Evolutionary conservation across 2,888 invertebrate genomes (phyloP).

Genomic region (Volucella inanis): DNA sequence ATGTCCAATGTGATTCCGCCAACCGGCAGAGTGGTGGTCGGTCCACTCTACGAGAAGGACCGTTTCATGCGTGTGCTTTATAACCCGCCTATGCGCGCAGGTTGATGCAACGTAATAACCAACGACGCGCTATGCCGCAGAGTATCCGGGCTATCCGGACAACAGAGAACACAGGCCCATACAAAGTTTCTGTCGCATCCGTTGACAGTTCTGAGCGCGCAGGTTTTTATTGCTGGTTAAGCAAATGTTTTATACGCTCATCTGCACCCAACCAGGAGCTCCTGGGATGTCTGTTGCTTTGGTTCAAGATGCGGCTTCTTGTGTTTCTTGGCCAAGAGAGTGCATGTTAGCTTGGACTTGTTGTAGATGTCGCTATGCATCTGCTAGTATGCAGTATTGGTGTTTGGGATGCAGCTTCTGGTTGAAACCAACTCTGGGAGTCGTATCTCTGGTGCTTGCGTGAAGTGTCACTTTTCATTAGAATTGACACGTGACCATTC

Average conservation of each 20-base stretch:
- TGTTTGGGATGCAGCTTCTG: not conserved
- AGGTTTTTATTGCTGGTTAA: constrained; percentile 74
- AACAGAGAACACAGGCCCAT: constrained; percentile 38
- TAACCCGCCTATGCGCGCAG: constrained; percentile 56
- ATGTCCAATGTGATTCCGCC: constrained; percentile 19
- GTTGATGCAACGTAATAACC: constrained; percentile 71
- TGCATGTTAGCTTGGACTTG: constrained; percentile 23
- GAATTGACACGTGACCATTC: constrained; percentile 72
- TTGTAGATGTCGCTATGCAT: not conserved
- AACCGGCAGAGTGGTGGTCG: not conserved
- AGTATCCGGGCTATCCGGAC: constrained; percentile 15
- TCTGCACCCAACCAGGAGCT: constrained; percentile 68
- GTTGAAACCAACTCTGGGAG: not conserved
- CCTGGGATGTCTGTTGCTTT: constrained; percentile 54
- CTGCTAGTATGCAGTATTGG: constrained; percentile 37
- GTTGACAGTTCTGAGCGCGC: constrained; percentile 74
- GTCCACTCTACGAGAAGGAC: constrained; percentile 39
- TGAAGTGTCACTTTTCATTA: constrained; percentile 75
- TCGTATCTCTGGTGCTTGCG: constrained; percentile 67
- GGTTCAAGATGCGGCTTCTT: constrained; percentile 52
- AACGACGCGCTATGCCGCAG: constrained; percentile 48
- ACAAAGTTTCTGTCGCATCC: constrained; percentile 74
- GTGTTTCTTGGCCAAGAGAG: constrained; percentile 27
- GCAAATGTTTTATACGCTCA: constrained; percentile 75
- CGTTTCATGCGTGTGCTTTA: constrained; percentile 71